Percentiles rank a stretch among this genome's conserved stretches.
Evolutionary conservation across 2,888 invertebrate genomes (phyloP).

Genomic region (Drosophila mettleri): DNA sequence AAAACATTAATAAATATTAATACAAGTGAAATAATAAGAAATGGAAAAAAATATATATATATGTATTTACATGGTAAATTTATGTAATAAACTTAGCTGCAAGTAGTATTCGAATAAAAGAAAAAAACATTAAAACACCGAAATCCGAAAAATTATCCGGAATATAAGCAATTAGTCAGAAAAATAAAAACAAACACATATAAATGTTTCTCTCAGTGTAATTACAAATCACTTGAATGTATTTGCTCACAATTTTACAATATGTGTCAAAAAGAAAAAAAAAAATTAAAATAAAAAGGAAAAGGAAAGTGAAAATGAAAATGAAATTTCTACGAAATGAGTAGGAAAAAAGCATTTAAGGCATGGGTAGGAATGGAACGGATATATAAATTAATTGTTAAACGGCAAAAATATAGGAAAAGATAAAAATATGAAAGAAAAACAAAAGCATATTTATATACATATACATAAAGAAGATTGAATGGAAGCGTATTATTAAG

Average conservation of each 20-base stretch:
- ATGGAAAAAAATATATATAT: conserved; percentile 30
- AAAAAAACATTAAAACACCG: conserved; percentile 31
- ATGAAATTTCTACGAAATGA: conserved; percentile 58
- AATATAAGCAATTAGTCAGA: conserved; percentile 61
- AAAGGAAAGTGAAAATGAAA: conserved; percentile 1
- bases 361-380: conserved; percentile 47
- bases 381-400: conserved; percentile 51
- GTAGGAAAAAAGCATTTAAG: conserved; percentile 72
- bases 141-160: conserved; percentile 50
- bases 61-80: conserved; percentile 54
- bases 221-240: conserved; percentile 72
- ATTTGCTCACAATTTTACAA: conserved; percentile 79
- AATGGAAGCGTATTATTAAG: conserved; percentile 74
- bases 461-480: conserved; percentile 50
- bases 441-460: conserved; percentile 54
- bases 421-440: conserved; percentile 31
- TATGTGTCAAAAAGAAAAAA: conserved; percentile 44
- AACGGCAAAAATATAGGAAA: conserved; percentile 57
- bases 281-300: conserved; percentile 22
- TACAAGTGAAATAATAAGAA: background rate
- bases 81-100: conserved; percentile 60
- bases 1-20: conserved; percentile 23
- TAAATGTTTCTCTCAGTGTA: conserved; percentile 81
- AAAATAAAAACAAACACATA: conserved; percentile 43
- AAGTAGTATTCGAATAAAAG: conserved; percentile 52